phyloP scores from a whole-genome alignment of 2,888 invertebrate genomes.

The Protodeltote pygarga region DNA sequence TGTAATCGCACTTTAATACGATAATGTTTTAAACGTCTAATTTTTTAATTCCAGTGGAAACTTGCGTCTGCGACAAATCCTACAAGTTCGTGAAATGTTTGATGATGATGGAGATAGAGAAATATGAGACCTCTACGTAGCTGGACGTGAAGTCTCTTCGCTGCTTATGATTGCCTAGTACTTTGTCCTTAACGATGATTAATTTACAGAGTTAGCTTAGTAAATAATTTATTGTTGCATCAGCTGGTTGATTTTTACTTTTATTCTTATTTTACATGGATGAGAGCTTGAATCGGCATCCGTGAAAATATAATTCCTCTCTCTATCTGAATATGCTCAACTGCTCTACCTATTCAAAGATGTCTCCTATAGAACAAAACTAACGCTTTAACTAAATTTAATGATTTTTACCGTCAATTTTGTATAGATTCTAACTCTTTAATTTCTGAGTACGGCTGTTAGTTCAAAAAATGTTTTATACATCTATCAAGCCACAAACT shows the following conservation, averaged over 20 bases:
- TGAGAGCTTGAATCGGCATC: no score
- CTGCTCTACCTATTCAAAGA: no score
- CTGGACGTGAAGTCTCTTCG: neutral
- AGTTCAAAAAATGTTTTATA: no score
- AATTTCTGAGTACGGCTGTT: no score
- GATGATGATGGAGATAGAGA: slow-evolving; percentile 73
- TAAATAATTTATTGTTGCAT: slow-evolving; percentile 9
- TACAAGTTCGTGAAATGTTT: slow-evolving; percentile 86
- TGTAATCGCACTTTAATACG: no score
- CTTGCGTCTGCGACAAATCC: slow-evolving; percentile 81
- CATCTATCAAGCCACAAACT: neutral
- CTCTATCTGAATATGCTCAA: no score
- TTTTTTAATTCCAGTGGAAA: slow-evolving; percentile 67
- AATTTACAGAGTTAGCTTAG: slow-evolving; percentile 1
- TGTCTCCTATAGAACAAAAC: no score
- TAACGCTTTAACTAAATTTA: no score
- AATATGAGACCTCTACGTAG: slow-evolving; percentile 46
- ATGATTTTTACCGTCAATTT: no score
- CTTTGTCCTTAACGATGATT: neutral
- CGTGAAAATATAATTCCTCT: no score
- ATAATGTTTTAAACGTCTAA: neutral
- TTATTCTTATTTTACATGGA: neutral
- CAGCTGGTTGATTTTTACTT: neutral
- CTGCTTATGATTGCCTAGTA: slow-evolving; percentile 14
- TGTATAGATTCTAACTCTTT: no score